Evolutionary conservation across 1,140 invertebrate genomes (phyloP), one percentile per base, ranked within the genome.

Genomic region (Laupala kohalensis): DNA sequence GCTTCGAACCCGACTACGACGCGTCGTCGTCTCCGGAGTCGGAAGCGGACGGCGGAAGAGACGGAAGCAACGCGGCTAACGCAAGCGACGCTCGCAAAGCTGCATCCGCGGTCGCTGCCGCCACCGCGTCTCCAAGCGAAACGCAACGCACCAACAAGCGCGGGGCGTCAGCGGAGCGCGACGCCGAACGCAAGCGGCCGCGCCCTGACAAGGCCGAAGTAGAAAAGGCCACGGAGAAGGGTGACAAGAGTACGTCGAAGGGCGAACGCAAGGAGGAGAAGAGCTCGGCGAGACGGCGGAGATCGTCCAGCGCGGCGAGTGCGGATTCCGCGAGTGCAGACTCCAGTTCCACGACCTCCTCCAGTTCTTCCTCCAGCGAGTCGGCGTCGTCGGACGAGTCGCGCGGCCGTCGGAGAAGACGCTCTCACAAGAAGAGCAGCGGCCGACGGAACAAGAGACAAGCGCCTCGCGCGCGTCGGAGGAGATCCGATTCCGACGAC

Each of bases 1-100:
- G 84, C 74, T 91, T 91, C 77, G 89, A 89, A 75, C 89, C 89
- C 2, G 88, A 91, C 79, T 91, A 91, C 78, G 89, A 90, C 25
- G 80, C 80, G 3, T 79, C 84, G 0, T 84, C 86, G 67, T 81
- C 82, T 0, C 27, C n/a, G 26, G 84, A 85, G 62, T 81, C 83
- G 0, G 84, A 85, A 6, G 76, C 79, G 26, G 76, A 81, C 5
- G 79, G 83, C 30, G 78, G 12, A 77, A 53, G 62, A 23, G 69
- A 64, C 15, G 27, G 23, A n/a, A 53, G 63, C n/a, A 70, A 70
- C 23, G 63, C 37, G 63, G n/a, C 26, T 4, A 63, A 64, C 24
- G 64, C 5, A 6, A 27, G 27, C 19, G 23, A 27, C n/a, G 53
- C 25, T 29, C 26, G 63, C 27, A 71, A 71, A 19, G 26, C 70